These are phyloP conservation scores for Leptocoma aspasia DNA, from an alignment of 2,113 vertebrate genomes.

Conservation along the genomic window DNA sequence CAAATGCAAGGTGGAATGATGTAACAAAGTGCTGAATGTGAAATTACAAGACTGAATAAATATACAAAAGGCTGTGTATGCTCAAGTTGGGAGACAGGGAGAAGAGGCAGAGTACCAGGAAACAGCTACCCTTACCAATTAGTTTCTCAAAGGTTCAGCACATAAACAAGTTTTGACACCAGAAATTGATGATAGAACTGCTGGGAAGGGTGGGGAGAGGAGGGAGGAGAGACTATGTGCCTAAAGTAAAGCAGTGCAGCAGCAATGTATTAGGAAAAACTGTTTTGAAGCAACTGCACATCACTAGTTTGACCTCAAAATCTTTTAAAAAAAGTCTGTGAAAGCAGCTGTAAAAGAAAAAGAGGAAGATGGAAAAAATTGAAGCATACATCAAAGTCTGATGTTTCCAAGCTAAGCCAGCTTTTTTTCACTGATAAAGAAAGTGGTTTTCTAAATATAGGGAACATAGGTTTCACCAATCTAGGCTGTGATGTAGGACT, in stretches of 20 bases:
- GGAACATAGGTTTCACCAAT: background rate
- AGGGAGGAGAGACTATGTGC: background rate
- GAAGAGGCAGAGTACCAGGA: background rate
- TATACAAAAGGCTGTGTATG: background rate
- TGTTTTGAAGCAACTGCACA: background rate
- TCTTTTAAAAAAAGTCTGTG: background rate
- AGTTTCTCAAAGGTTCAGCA: background rate
- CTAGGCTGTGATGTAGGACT: background rate
- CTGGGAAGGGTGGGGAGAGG: background rate
- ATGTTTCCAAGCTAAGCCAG: background rate
- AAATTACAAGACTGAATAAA: background rate
- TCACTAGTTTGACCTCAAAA: background rate
- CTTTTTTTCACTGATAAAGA: conserved; percentile 4
- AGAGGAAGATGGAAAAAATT: background rate
- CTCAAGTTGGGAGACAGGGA: background rate
- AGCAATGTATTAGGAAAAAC: background rate
- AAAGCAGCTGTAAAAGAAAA: background rate
- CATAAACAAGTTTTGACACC: background rate
- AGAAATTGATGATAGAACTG: background rate
- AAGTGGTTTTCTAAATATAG: background rate
- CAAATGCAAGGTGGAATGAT: background rate
- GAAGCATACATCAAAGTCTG: background rate
- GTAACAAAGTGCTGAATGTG: background rate
- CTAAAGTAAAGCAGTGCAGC: background rate
- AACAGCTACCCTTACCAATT: background rate